phyloP scores from a whole-genome alignment of 53 echinoderm and acorn worm species.

The Holothuria leucospilota region DNA sequence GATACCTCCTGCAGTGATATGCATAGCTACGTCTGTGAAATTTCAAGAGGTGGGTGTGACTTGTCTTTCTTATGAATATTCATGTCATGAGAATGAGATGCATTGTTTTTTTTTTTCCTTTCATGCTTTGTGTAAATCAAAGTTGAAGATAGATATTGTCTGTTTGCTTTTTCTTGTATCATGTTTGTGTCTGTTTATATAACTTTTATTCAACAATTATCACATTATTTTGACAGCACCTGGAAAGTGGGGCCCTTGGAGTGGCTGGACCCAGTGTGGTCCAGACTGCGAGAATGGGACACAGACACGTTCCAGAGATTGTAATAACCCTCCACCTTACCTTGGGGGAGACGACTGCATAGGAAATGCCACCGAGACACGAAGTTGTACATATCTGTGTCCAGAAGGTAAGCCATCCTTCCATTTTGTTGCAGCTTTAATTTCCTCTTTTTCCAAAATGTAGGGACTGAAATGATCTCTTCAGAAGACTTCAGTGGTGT shows the following conservation, averaged over 20 bases:
- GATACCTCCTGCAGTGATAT: conserved; percentile 47
- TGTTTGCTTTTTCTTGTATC: too few species aligned
- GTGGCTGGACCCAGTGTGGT: conserved; percentile 71
- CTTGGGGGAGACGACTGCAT: conserved; percentile 60
- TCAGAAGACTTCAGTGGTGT: too few species aligned
- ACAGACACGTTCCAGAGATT: conserved; percentile 67
- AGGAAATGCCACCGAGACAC: conserved; percentile 59
- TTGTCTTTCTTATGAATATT: not conserved
- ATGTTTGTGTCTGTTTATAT: too few species aligned
- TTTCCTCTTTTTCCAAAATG: too few species aligned
- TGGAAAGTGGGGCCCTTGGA: conserved; percentile 79
- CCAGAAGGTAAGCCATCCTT: conserved; percentile 60
- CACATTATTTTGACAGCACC: conserved; percentile 47
- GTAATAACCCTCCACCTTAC: conserved; percentile 69
- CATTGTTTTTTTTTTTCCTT: too few species aligned
- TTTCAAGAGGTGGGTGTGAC: conserved; percentile 66
- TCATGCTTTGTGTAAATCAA: too few species aligned
- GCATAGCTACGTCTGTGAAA: conserved; percentile 74
- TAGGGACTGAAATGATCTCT: too few species aligned
- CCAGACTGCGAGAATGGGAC: conserved; percentile 67
- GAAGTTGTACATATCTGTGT: conserved; percentile 60
- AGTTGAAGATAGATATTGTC: too few species aligned
- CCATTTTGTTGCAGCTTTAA: too few species aligned
- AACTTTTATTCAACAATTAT: not conserved
- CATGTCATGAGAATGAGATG: not conserved